Evolutionary conservation across 2,113 vertebrate genomes (phyloP).

Genomic region (Zosterops lateralis): DNA sequence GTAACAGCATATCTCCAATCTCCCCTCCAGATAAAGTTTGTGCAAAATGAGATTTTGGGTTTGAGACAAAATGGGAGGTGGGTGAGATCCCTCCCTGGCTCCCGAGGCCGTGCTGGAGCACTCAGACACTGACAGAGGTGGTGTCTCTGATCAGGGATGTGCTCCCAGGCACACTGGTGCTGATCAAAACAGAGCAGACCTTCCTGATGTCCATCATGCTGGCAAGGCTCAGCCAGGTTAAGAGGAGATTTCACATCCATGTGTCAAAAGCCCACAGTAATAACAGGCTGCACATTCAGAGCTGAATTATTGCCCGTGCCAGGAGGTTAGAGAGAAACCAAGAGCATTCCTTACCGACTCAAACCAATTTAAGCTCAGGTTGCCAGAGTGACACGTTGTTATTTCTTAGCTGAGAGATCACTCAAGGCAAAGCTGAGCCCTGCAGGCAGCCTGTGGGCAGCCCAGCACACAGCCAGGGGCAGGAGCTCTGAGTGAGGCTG

Average conservation of each 20-base stretch:
- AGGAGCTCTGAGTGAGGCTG: background rate
- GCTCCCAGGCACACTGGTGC: background rate
- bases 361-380: background rate
- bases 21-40: accelerated
- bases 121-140: background rate
- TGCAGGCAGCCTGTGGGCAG: background rate
- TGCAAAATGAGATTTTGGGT: too few species aligned
- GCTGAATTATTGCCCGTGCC: background rate
- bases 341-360: background rate
- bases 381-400: constrained; percentile 12
- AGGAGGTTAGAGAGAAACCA: background rate
- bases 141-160: accelerated
- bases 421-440: background rate
- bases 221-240: background rate
- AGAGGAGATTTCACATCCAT: background rate
- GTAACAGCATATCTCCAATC: background rate
- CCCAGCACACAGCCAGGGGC: background rate
- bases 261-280: background rate
- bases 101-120: background rate
- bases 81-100: background rate
- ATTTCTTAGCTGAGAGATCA: constrained; percentile 17
- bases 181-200: background rate
- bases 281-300: background rate
- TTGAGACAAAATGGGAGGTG: background rate
- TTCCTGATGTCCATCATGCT: background rate